Evolutionary conservation across 2,888 invertebrate species (phyloP).

Genomic region (Sericinus montela): DNA sequence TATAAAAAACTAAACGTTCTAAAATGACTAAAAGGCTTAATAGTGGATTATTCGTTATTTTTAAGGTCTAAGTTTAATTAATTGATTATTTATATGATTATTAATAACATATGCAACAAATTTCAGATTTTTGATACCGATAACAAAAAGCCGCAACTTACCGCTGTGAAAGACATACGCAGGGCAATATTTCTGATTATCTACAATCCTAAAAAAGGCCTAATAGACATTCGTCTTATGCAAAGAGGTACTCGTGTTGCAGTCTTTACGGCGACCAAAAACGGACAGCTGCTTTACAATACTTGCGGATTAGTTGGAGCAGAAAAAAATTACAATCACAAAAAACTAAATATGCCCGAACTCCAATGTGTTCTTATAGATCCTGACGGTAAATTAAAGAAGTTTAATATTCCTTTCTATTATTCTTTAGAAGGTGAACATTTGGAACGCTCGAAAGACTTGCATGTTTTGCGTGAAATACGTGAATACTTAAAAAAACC

Average conservation of each 20-base stretch:
- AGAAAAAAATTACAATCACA: conserved; percentile 73
- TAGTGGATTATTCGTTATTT: neutral
- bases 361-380: conserved; percentile 90
- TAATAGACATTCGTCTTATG: conserved; percentile 95
- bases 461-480: conserved; percentile 90
- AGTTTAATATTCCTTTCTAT: conserved; percentile 93
- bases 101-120: neutral
- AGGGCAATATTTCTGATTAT: conserved; percentile 92
- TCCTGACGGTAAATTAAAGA: conserved; percentile 89
- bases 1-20: no score
- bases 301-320: conserved; percentile 90
- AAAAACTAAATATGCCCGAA: conserved; percentile 79
- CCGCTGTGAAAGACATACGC: conserved; percentile 70
- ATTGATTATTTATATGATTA: neutral
- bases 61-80: neutral
- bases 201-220: conserved; percentile 94
- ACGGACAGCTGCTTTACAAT: conserved; percentile 88
- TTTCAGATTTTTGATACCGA: conserved; percentile 69
- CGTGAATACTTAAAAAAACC: conserved; percentile 82
- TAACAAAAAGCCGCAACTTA: conserved; percentile 60
- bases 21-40: no score
- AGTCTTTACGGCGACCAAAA: conserved; percentile 93
- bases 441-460: conserved; percentile 91
- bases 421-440: conserved; percentile 92
- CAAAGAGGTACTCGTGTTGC: conserved; percentile 94